Percentiles rank a stretch among this genome's conserved stretches.
These are phyloP conservation scores for Bellardia bayeri DNA, from an alignment of 2,888 invertebrate species.

Conservation along the genomic window DNA sequence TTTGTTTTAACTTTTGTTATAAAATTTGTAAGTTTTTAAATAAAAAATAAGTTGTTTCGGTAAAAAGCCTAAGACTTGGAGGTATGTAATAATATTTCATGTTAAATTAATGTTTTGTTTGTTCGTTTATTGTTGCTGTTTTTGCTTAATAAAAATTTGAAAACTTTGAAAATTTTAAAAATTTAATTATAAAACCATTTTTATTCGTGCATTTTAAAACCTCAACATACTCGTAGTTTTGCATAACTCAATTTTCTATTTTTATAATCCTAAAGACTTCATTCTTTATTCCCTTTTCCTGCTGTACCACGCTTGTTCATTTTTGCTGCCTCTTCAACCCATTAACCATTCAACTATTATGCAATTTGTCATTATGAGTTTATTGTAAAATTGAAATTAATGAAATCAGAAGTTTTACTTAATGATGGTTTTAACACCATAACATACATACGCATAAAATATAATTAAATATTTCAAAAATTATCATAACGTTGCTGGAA, in stretches of 20 bases:
- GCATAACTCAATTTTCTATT: not conserved
- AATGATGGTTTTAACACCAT: slow-evolving; percentile 72
- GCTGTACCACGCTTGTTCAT: not conserved
- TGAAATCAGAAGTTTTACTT: slow-evolving; percentile 74
- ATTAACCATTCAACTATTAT: slow-evolving; percentile 71
- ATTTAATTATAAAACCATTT: not conserved
- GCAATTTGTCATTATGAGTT: slow-evolving; percentile 77
- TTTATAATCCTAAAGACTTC: not conserved
- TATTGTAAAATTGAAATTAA: slow-evolving; percentile 73
- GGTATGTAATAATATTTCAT: slow-evolving; percentile 1
- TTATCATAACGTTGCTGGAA: not conserved
- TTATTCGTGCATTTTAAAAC: not conserved
- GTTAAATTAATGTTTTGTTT: not conserved
- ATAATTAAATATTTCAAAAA: slow-evolving; percentile 52
- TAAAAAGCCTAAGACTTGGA: slow-evolving; percentile 20
- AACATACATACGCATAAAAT: slow-evolving; percentile 19
- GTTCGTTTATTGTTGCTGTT: not conserved
- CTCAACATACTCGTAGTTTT: too few relatives aligned
- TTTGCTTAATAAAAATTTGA: not conserved
- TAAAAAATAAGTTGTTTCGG: not conserved
- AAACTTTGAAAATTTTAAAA: slow-evolving; percentile 9
- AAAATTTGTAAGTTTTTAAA: not conserved
- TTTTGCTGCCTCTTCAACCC: slow-evolving; percentile 33
- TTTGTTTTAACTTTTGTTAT: slow-evolving; percentile 5
- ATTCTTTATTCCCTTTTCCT: slow-evolving; percentile 17